A percentile compares a stretch with the other conserved stretches of the same genome.
Conservation (phyloP, 2,888 invertebrate genomes). For the Tillus elongatus region DNA sequence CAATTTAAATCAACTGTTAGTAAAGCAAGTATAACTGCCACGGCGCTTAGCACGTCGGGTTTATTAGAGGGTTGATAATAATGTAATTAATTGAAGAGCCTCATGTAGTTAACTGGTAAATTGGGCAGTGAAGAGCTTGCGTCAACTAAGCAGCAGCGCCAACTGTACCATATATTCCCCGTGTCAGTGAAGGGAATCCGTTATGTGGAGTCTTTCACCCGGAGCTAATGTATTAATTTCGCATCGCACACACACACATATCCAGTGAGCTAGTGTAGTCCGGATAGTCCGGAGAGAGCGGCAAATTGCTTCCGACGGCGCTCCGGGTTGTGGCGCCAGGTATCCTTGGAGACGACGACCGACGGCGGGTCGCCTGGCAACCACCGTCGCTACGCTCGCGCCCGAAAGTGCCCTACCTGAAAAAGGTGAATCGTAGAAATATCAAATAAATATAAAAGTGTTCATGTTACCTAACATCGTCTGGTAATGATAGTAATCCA, state of each 20-base stretch:
- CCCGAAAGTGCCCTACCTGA: conserved; percentile 30
- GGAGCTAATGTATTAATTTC: conserved; percentile 37
- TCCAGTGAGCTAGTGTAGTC: too few relatives aligned
- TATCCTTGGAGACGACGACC: conserved; percentile 45
- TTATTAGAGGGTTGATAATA: not conserved
- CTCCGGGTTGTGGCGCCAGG: conserved; percentile 50
- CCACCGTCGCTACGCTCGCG: conserved; percentile 42
- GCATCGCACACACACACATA: conserved; percentile 27
- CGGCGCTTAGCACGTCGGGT: too few relatives aligned
- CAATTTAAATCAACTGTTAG: too few relatives aligned
- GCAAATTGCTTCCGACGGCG: conserved; percentile 50
- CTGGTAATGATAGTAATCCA: too few relatives aligned
- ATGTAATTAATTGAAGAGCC: not conserved
- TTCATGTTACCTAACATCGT: too few relatives aligned
- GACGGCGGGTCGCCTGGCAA: conserved; percentile 45
- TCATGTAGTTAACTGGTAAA: not conserved
- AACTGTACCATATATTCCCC: not conserved
- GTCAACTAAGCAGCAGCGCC: too few relatives aligned
- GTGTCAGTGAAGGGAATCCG: not conserved
- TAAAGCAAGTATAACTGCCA: too few relatives aligned
- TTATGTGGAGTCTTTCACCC: conserved; percentile 28
- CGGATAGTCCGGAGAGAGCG: conserved; percentile 38
- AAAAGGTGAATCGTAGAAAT: conserved; percentile 25
- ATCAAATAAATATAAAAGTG: too few relatives aligned
- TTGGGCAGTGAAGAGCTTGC: not conserved